Evolutionary conservation across 2,888 invertebrate species (phyloP).

Genomic region (Polyommatus icarus): DNA sequence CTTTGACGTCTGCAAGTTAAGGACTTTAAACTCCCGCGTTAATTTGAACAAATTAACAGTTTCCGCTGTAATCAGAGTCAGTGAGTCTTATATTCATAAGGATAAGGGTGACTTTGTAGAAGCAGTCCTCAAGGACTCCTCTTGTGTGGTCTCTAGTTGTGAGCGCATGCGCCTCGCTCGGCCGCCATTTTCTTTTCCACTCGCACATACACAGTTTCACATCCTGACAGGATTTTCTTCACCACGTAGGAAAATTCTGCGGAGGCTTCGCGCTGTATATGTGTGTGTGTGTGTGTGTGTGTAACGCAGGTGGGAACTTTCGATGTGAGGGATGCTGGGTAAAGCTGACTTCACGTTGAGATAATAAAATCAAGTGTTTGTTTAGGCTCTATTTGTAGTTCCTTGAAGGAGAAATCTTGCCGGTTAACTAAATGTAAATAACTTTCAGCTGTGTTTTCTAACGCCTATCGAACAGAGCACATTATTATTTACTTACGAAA

Average conservation of each 20-base stretch:
- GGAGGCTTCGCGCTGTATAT: conserved; percentile 44
- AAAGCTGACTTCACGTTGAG: conserved; percentile 55
- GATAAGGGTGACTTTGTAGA: conserved; percentile 42
- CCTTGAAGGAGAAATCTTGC: conserved; percentile 34
- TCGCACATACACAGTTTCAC: conserved; percentile 49
- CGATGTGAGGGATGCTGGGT: conserved; percentile 68
- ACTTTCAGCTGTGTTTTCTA: not conserved
- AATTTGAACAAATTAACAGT: conserved; percentile 43
- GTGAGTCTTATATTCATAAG: conserved; percentile 16
- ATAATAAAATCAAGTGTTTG: conserved; percentile 46
- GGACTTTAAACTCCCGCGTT: conserved; percentile 71
- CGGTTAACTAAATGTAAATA: conserved; percentile 34
- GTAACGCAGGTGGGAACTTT: conserved; percentile 43
- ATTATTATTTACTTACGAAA: no score
- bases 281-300: conserved; percentile 44
- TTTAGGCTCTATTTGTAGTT: conserved; percentile 40
- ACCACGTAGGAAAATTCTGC: conserved; percentile 50
- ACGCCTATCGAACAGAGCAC: not conserved
- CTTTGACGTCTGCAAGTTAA: conserved; percentile 71
- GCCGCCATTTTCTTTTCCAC: conserved; percentile 75
- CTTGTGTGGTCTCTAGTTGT: conserved; percentile 32
- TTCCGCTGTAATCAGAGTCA: conserved; percentile 3
- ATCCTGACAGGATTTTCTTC: conserved; percentile 43
- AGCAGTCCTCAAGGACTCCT: not conserved
- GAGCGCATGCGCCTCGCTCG: conserved; percentile 59